phyloP scores from a whole-genome alignment of 2,888 invertebrate species.

The Globia sparganii region DNA sequence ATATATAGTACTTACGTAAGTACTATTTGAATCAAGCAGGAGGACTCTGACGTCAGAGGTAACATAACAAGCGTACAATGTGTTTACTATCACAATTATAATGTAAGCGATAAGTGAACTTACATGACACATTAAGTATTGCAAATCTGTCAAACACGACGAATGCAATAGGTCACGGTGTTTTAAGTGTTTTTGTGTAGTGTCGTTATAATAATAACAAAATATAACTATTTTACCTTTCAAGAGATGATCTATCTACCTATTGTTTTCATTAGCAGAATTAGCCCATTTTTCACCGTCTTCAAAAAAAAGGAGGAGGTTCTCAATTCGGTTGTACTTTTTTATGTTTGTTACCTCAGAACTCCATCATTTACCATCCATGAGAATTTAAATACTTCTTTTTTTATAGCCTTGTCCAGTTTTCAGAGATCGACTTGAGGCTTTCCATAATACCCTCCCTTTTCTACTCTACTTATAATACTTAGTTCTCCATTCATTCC shows the following conservation, averaged over 20 bases:
- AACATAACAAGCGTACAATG: conserved; percentile 21
- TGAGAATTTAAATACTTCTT: background rate
- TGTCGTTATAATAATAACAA: background rate
- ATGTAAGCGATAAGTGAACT: conserved; percentile 58
- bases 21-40: conserved; percentile 13
- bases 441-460: background rate
- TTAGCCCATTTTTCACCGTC: too few species aligned
- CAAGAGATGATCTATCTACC: background rate
- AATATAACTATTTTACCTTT: conserved; percentile 14
- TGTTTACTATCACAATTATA: conserved; percentile 57
- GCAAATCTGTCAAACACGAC: conserved; percentile 42
- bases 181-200: background rate
- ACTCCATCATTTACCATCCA: background rate
- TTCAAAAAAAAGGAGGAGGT: too few species aligned
- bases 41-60: conserved; percentile 34
- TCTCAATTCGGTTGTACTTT: too few species aligned
- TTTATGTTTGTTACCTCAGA: too few species aligned
- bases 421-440: background rate
- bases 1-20: conserved; percentile 38
- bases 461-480: too few species aligned
- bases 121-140: conserved; percentile 50
- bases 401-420: background rate
- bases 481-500: too few species aligned
- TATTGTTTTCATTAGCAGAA: too few species aligned
- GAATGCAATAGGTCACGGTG: conserved; percentile 10